phyloP scores from a whole-genome alignment of 2,113 vertebrate genomes.

The Sander lucioperca region DNA sequence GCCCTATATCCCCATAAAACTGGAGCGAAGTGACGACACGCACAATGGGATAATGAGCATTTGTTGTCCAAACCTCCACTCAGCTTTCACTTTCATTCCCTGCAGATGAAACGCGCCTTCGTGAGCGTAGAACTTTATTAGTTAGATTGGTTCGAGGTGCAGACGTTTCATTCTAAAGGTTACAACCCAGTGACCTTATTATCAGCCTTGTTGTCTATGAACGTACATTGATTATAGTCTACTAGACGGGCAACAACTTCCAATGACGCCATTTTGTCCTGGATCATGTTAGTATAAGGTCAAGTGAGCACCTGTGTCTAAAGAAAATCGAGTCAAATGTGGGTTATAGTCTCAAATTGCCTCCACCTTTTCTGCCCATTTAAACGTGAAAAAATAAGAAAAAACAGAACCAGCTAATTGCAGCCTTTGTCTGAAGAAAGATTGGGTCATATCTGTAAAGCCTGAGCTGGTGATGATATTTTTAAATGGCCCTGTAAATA shows the following conservation, averaged over 20 bases:
- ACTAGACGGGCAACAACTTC: not conserved
- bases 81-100: constrained; percentile 6
- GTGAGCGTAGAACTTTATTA: not conserved
- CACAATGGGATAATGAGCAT: constrained; percentile 34
- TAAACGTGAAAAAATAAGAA: not conserved
- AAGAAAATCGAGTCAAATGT: not conserved
- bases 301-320: constrained; percentile 24
- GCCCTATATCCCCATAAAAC: constrained; percentile 27
- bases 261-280: not conserved
- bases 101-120: not conserved
- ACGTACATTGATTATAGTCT: not conserved
- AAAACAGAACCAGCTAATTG: not conserved
- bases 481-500: not conserved
- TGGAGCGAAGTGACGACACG: constrained; percentile 56
- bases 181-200: not conserved
- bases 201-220: not conserved
- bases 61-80: constrained; percentile 37
- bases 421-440: not conserved
- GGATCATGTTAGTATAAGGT: not conserved
- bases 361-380: not conserved
- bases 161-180: constrained; percentile 8
- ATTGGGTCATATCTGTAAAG: not conserved
- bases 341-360: not conserved
- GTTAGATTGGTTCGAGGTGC: not conserved
- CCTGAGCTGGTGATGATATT: not conserved